A percentile compares a stretch with the other conserved stretches of the same genome.
Evolutionary conservation across 2,888 invertebrate genomes (phyloP).

Genomic region (Euplexia lucipara): DNA sequence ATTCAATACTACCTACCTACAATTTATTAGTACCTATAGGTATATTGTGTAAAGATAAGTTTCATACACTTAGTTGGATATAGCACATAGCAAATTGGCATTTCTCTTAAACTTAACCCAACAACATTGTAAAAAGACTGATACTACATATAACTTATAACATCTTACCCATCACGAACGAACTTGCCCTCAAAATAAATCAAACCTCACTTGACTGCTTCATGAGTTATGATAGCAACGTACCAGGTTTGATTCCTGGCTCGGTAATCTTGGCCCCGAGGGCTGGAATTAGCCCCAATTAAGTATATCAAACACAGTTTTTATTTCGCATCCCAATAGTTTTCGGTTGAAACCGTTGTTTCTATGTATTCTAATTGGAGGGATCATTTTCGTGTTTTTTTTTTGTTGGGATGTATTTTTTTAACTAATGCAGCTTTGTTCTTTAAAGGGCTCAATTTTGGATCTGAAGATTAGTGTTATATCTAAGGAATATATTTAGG

Average conservation of each 20-base stretch:
- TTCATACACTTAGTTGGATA: no score
- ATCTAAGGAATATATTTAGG: no score
- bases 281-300: constrained; percentile 81
- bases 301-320: constrained; percentile 69
- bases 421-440: not conserved
- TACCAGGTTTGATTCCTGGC: constrained; percentile 69
- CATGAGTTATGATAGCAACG: constrained; percentile 66
- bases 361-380: constrained; percentile 59
- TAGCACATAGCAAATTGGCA: no score
- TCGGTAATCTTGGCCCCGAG: constrained; percentile 75
- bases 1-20: no score
- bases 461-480: no score
- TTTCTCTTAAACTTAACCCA: not conserved
- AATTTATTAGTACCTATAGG: no score
- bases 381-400: constrained; percentile 5
- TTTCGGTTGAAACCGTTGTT: constrained; percentile 43
- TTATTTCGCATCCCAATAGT: constrained; percentile 63
- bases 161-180: constrained; percentile 35
- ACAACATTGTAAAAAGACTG: not conserved
- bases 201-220: constrained; percentile 52
- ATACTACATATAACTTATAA: not conserved
- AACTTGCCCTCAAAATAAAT: constrained; percentile 57
- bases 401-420: not conserved
- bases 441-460: no score
- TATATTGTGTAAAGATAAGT: no score